Percentiles rank a stretch among this genome's conserved stretches.
These are phyloP conservation scores for Chaetophractus vellerosus DNA, from an alignment of 2,797 vertebrate species.

Conservation along the genomic window DNA sequence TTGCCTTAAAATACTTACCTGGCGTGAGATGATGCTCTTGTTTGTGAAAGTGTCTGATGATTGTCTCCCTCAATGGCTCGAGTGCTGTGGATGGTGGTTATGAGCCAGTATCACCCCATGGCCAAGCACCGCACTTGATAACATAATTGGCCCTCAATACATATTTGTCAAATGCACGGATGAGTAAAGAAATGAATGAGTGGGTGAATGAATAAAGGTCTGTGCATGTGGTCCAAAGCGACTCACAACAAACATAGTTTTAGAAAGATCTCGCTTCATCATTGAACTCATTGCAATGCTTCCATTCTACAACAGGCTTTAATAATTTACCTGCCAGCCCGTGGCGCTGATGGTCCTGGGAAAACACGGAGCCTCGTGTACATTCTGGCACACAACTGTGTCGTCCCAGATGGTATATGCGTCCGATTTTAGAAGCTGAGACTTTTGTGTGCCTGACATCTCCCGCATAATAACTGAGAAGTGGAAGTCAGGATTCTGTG, in stretches of 20 bases:
- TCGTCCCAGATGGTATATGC: neutral
- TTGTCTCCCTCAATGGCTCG: neutral
- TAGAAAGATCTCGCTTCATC: neutral
- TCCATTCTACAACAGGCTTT: neutral
- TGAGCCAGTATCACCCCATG: neutral
- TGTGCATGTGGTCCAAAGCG: neutral
- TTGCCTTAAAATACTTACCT: neutral
- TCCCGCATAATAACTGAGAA: neutral
- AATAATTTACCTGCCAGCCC: neutral
- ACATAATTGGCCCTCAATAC: neutral
- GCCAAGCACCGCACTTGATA: neutral
- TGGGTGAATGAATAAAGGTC: neutral
- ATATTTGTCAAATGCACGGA: neutral
- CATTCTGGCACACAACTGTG: neutral
- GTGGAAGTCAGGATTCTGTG: neutral
- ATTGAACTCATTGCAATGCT: neutral
- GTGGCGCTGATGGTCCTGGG: neutral
- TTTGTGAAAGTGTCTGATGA: neutral
- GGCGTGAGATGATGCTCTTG: neutral
- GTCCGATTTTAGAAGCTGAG: slow-evolving; percentile 14
- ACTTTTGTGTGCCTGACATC: neutral
- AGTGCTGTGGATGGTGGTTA: neutral
- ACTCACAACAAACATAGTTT: neutral
- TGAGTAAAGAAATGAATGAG: neutral
- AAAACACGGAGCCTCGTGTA: neutral